Base-by-base conservation (phyloP, 2,888 invertebrate genomes). In the Ctena decussata region DNA sequence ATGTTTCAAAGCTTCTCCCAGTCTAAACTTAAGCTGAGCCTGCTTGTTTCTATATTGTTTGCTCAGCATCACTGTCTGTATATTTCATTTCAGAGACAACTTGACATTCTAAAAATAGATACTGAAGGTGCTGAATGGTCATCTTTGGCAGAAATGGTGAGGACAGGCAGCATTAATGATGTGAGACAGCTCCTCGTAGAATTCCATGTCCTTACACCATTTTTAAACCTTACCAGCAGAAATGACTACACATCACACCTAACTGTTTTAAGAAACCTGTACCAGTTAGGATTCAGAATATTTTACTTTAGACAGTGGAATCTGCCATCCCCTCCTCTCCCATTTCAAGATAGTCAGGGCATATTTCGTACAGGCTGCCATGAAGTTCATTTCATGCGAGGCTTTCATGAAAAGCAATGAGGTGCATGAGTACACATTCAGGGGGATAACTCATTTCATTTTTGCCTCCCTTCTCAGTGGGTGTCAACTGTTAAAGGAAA, bases 301-400 rank as follows among this genome's bases (percentile, higher is more conserved):
- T 77, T 65, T 65, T 77, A 65, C 35, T 77, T 77, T 27, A 35
- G 44, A 18, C 65, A 65, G 24, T 77, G 76, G 76, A 44, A 57
- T 30, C 74, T n/a, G n/a, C 24, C 27, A 1, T 2, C 11, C 1
- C 8, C n/a, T 35, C 12, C n/a, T 37, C 18, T 32, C n/a, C 21
- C 35, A 0, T 35, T 30, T 53, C 32, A 30, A 18, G n/a, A 24
- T 8, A 6, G 39, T 24, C n/a, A n/a, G 24, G 32, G 44, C 12
- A 5, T 35, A 8, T 1, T 27, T 21, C 60, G 76, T 18, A 65
- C 76, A 11, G 41, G 41, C 35, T 65, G 65, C 27, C 65, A 77
- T 65, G 76, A 77, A 60, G 76, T 77, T 5, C 76, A 77, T 44
- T 77, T 77, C 18, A 39, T 77, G 41, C 35, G 75, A 32, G 32